phyloP scores from a whole-genome alignment of 2,888 invertebrate species.

The Sinodicranocentrus sp. region DNA sequence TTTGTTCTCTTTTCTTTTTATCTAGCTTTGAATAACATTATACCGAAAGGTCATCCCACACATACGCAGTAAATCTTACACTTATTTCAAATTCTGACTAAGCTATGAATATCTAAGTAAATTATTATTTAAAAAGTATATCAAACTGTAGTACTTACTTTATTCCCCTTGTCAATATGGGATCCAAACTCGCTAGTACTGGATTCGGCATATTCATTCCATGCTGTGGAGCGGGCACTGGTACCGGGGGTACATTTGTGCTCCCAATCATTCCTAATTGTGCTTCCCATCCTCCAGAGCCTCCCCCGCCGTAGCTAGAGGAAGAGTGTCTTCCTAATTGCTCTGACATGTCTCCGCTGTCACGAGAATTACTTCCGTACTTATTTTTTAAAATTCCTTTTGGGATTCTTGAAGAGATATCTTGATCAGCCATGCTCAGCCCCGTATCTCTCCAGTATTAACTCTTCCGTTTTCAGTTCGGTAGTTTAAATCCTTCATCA shows the following conservation, averaged over 20 bases:
- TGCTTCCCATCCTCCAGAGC: constrained; percentile 27
- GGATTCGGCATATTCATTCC: constrained; percentile 58
- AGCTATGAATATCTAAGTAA: not conserved
- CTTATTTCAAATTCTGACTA: not conserved
- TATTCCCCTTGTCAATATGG: constrained; percentile 26
- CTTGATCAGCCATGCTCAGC: constrained; percentile 53
- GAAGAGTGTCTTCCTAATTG: constrained; percentile 17
- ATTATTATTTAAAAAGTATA: not conserved
- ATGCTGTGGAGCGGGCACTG: constrained; percentile 49
- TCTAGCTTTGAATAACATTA: constrained; percentile 67
- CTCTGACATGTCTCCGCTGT: constrained; percentile 3
- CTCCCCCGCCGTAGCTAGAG: not conserved
- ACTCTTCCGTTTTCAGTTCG: constrained; percentile 64
- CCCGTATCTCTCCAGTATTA: constrained; percentile 32
- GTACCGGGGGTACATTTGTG: constrained; percentile 5
- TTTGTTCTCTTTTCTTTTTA: constrained; percentile 59
- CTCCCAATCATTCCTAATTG: constrained; percentile 23
- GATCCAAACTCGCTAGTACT: constrained; percentile 12
- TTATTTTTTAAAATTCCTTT: constrained; percentile 68
- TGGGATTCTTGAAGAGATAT: constrained; percentile 24
- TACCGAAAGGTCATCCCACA: constrained; percentile 51
- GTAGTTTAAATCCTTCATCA: too few relatives aligned
- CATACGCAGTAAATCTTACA: constrained; percentile 19
- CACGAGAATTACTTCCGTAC: constrained; percentile 39
- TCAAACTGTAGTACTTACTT: constrained; percentile 32